These are phyloP conservation scores for Drosophila aldrichi DNA, from an alignment of 2,888 invertebrate genomes.

Conservation along the genomic window DNA sequence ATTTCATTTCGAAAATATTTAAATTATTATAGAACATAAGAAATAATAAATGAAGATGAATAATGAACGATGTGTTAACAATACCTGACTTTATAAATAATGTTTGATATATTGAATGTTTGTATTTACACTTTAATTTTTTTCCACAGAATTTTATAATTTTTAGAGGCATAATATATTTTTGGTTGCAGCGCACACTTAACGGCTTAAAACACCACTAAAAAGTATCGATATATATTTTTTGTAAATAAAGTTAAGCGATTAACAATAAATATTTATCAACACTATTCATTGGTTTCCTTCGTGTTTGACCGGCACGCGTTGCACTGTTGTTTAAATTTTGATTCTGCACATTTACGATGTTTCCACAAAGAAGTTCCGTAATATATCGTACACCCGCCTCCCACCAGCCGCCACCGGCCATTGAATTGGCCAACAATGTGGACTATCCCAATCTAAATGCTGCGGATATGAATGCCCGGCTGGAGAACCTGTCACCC, in stretches of 20 bases:
- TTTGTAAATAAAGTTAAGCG: not conserved
- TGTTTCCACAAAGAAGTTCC: slow-evolving; percentile 80
- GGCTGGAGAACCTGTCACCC: slow-evolving; percentile 74
- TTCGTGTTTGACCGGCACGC: slow-evolving; percentile 25
- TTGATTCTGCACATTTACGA: slow-evolving; percentile 24
- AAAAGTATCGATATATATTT: slow-evolving; percentile 3
- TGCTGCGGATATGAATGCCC: slow-evolving; percentile 82
- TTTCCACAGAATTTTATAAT: not conserved
- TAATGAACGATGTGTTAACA: no score
- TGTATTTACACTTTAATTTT: not conserved
- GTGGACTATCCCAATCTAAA: slow-evolving; percentile 84
- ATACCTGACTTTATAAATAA: no score
- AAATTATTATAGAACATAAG: not conserved
- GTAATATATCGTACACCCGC: slow-evolving; percentile 74
- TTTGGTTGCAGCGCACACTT: not conserved
- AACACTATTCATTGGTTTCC: slow-evolving; percentile 1
- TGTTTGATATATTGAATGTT: not conserved
- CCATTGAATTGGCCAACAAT: slow-evolving; percentile 71
- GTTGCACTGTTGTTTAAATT: not conserved
- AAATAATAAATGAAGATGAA: not conserved
- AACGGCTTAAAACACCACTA: not conserved
- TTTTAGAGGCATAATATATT: not conserved
- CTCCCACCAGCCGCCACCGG: slow-evolving; percentile 79
- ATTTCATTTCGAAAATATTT: no score
- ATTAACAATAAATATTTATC: not conserved